These are phyloP conservation scores for Caerostris darwini DNA, from an alignment of 1,140 invertebrate genomes.

Conservation along the genomic window DNA sequence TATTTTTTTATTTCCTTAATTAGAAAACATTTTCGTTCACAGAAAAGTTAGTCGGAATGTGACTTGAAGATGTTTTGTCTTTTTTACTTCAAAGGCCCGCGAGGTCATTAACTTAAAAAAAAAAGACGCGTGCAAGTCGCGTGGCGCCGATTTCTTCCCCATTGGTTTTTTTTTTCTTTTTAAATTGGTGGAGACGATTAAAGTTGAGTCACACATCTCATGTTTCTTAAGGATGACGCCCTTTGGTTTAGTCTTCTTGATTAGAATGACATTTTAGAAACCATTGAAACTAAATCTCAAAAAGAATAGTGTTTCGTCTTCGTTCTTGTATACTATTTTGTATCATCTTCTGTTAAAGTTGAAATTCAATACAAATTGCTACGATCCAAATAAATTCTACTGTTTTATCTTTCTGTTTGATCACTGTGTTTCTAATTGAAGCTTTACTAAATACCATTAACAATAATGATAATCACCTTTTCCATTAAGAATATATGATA, in stretches of 20 bases:
- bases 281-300: not conserved
- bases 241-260: not conserved
- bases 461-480: too few relatives aligned
- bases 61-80: not conserved
- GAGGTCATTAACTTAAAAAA: not conserved
- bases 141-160: not conserved
- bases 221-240: not conserved
- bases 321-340: not conserved
- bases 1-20: not conserved
- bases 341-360: too few relatives aligned
- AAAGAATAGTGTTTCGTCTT: not conserved
- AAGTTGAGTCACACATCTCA: not conserved
- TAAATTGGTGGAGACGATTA: not conserved
- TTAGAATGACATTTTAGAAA: not conserved
- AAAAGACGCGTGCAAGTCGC: not conserved
- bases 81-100: not conserved
- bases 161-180: not conserved
- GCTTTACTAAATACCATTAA: too few relatives aligned
- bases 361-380: too few relatives aligned
- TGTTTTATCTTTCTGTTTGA: too few relatives aligned
- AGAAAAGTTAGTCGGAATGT: not conserved
- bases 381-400: too few relatives aligned
- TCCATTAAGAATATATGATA: too few relatives aligned
- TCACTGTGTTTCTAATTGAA: too few relatives aligned
- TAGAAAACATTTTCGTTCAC: not conserved